Evolutionary conservation across 2,113 vertebrate species (phyloP), one percentile per base, ranked within the genome.

Genomic region (Notechis scutatus): DNA sequence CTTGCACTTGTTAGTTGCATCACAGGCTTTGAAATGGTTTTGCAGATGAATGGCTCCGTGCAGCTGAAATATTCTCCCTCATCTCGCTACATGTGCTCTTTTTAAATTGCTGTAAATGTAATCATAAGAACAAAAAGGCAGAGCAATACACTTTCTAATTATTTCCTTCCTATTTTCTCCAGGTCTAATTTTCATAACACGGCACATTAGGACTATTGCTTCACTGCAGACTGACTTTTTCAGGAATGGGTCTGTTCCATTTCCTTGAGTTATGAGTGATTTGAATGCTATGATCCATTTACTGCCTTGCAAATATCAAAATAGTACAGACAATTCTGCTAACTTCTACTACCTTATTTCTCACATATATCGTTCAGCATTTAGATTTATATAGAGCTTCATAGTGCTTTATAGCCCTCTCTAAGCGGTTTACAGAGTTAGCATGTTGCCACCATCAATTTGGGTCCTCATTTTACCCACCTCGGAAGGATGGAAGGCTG

Each of bases 121-220:
- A 29, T 54, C 92, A 92, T 93, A 94, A 96, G 55, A 93, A 87
- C 54, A 89, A 89, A 91, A 93, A 93, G 90, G 95, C 90, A 93
- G 94, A 95, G 93, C 96, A 87, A 96, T 96, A 95, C 94, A 93
- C 93, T 94, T 96, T 95, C 93, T 95, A 96, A 97, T 96, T 95
- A 94, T 96, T 96, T 97, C 96, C 95, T 96, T 96, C 93, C 96
- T 91, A 93, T 95, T 97, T 96, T 95, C 96, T 95, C 94, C 95
- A 93, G 92, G 87, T 97, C 96, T 96, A 54, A 94, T 93, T 96
- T 94, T 95, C 95, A 95, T 95, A 96, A 94, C 94, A 93, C 8
- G 26, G 86, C 54, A 90, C 96, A 94, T 96, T 96, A 93, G 93
- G 95, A 92, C 91, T 96, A 86, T 92, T 96, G 24, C 93, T 94